phyloP scores from a whole-genome alignment of 1,140 invertebrate genomes.

The Cydia splendana region DNA sequence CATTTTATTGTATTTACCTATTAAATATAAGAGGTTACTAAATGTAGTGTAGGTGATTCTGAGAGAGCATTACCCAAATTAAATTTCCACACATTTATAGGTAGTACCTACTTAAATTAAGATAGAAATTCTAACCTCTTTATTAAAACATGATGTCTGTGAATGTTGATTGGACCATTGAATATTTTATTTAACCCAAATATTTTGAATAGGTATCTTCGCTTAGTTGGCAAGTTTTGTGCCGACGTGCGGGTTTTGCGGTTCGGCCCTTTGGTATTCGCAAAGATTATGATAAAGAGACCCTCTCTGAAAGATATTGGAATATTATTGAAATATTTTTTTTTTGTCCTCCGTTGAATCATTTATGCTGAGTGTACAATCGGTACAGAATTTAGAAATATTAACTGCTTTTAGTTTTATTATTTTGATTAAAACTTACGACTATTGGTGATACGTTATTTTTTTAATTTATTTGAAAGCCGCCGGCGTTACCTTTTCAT shows the following conservation, averaged over 20 bases:
- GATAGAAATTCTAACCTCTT: background rate
- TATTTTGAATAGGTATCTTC: conserved; percentile 39
- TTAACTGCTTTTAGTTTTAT: background rate
- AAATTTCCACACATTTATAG: too few species aligned
- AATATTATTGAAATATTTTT: conserved; percentile 38
- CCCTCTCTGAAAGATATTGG: conserved; percentile 51
- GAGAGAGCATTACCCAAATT: background rate
- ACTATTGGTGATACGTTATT: background rate
- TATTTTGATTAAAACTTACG: background rate
- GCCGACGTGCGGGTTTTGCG: conserved; percentile 15
- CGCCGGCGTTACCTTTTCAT: background rate
- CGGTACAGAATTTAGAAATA: background rate
- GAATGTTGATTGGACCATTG: conserved; percentile 1
- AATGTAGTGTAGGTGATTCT: background rate
- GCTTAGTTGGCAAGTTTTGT: conserved; percentile 40
- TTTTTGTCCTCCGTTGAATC: background rate
- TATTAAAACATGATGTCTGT: background rate
- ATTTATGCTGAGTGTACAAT: background rate
- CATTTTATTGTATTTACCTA: too few species aligned
- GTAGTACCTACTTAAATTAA: too few species aligned
- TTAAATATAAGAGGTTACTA: too few species aligned
- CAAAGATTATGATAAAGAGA: conserved; percentile 60
- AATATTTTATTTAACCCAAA: conserved; percentile 34
- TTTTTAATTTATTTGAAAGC: background rate
- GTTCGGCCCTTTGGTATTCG: conserved; percentile 41